These are phyloP conservation scores for Eristalis arbustorum DNA, from an alignment of 2,888 invertebrate genomes.

Conservation along the genomic window DNA sequence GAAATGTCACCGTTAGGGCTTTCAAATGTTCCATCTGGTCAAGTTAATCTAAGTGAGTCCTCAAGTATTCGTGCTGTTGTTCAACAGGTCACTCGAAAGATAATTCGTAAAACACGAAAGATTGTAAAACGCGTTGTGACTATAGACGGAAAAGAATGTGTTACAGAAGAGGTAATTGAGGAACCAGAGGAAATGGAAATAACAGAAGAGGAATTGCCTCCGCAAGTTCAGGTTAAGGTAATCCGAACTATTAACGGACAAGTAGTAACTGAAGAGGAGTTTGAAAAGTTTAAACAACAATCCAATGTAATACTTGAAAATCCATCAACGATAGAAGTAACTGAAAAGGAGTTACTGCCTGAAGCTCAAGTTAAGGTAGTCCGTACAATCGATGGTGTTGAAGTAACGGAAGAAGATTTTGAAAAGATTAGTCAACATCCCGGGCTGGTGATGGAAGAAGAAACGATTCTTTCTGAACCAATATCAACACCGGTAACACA, in stretches of 20 bases:
- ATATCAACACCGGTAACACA: slow-evolving; percentile 74
- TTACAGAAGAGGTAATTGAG: slow-evolving; percentile 91
- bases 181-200: slow-evolving; percentile 86
- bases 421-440: slow-evolving; percentile 75
- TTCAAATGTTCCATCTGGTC: background rate
- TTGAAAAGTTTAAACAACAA: slow-evolving; percentile 75
- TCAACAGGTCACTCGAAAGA: slow-evolving; percentile 89
- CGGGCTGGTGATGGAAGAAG: slow-evolving; percentile 73
- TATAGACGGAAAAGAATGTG: slow-evolving; percentile 91
- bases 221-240: slow-evolving; percentile 81
- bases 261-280: slow-evolving; percentile 79
- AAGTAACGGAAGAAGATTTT: slow-evolving; percentile 79
- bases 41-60: slow-evolving; percentile 36
- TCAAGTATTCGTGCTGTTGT: slow-evolving; percentile 86
- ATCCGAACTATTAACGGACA: slow-evolving; percentile 82
- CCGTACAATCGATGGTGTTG: slow-evolving; percentile 81
- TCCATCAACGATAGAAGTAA: slow-evolving; percentile 82
- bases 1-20: slow-evolving; percentile 76
- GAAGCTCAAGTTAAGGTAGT: slow-evolving; percentile 82
- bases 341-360: background rate
- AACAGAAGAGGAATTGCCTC: slow-evolving; percentile 76
- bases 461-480: slow-evolving; percentile 11
- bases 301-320: slow-evolving; percentile 73
- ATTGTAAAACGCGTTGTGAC: slow-evolving; percentile 89
- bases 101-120: slow-evolving; percentile 87